Percentiles rank a stretch among this genome's conserved stretches.
These are phyloP conservation scores for Phymorhynchus buccinoides DNA, from an alignment of 1,140 invertebrate species.

Conservation along the genomic window DNA sequence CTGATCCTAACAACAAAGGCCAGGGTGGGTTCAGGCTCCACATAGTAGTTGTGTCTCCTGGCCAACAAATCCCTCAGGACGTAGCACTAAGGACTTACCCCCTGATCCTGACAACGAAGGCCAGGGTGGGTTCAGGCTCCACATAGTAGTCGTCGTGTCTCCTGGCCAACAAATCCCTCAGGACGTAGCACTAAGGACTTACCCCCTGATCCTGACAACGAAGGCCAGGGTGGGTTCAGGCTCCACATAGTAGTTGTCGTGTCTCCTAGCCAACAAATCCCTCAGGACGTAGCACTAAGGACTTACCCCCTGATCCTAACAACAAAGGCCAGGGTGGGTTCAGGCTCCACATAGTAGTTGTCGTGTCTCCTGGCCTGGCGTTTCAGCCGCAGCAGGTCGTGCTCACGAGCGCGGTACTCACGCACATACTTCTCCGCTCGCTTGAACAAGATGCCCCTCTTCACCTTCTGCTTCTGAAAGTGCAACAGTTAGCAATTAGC, in stretches of 20 bases:
- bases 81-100: too few relatives aligned
- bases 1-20: constrained; percentile 97
- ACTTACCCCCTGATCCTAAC: constrained; percentile 94
- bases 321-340: constrained; percentile 96
- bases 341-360: constrained; percentile 97
- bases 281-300: too few relatives aligned
- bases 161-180: too few relatives aligned
- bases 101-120: too few relatives aligned
- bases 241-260: not conserved
- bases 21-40: constrained; percentile 94
- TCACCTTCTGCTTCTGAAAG: constrained; percentile 72
- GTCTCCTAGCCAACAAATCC: too few relatives aligned
- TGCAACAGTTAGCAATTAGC: too few relatives aligned
- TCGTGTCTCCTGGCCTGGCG: constrained; percentile 90
- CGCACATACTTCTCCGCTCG: constrained; percentile 96
- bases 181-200: too few relatives aligned
- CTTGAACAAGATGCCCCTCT: constrained; percentile 82
- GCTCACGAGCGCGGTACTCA: constrained; percentile 89
- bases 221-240: too few relatives aligned
- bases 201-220: too few relatives aligned
- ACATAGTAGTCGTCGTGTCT: too few relatives aligned
- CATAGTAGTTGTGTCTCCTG: constrained; percentile 99
- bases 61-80: too few relatives aligned
- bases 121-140: too few relatives aligned
- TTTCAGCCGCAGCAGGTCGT: constrained; percentile 86